Evolutionary conservation across 2,888 invertebrate species (phyloP).

Genomic region (Leptinotarsa juncta): DNA sequence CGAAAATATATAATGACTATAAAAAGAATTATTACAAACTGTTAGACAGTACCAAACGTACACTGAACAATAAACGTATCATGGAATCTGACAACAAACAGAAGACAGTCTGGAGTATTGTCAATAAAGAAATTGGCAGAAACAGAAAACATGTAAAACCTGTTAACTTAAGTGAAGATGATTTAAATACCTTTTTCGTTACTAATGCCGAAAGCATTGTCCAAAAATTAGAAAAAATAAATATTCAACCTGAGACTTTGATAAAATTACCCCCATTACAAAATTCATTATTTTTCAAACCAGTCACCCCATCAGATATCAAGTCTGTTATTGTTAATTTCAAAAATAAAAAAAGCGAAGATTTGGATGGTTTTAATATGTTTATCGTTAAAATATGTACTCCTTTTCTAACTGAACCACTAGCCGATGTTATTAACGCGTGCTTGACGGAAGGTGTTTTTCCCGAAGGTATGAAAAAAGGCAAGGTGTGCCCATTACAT

Average conservation of each 20-base stretch:
- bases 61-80: conserved; percentile 9
- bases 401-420: background rate
- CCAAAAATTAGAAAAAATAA: conserved; percentile 12
- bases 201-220: conserved; percentile 7
- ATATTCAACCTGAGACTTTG: conserved; percentile 8
- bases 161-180: conserved; percentile 12
- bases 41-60: background rate
- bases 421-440: conserved; percentile 1
- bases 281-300: conserved; percentile 22
- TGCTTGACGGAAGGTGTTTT: background rate
- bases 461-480: background rate
- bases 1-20: conserved; percentile 1
- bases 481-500: conserved; percentile 8
- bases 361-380: conserved; percentile 8
- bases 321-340: conserved; percentile 6
- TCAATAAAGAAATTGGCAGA: conserved; percentile 23
- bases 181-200: conserved; percentile 20
- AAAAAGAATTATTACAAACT: conserved; percentile 7
- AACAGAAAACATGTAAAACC: conserved; percentile 17
- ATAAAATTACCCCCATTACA: conserved; percentile 7
- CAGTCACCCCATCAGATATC: conserved; percentile 8
- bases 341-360: conserved; percentile 20
- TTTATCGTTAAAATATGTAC: conserved; percentile 1
- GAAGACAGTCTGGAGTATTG: conserved; percentile 17
- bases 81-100: conserved; percentile 14